Evolutionary conservation across 2,113 vertebrate species (phyloP).

Genomic region (Camelus dromedarius): DNA sequence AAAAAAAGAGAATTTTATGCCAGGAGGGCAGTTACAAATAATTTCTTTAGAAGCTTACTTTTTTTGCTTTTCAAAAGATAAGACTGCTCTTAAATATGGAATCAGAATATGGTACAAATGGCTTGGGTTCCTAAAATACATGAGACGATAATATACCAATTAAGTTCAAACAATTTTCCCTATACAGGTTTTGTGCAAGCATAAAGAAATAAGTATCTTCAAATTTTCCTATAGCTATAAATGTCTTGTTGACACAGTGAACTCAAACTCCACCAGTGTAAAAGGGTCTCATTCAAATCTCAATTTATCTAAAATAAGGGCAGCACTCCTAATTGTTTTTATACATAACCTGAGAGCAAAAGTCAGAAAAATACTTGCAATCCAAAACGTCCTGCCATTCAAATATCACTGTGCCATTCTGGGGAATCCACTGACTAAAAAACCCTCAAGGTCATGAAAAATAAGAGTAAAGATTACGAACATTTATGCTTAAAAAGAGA

Average conservation of each 20-base stretch:
- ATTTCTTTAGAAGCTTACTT: not conserved
- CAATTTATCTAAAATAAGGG: not conserved
- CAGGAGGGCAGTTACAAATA: not conserved
- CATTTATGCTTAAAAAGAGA: not conserved
- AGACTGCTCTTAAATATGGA: not conserved
- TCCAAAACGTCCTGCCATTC: not conserved
- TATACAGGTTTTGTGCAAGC: not conserved
- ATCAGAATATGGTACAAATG: not conserved
- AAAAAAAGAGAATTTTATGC: conserved; percentile 23
- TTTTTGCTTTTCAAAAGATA: not conserved
- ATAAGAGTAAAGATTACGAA: not conserved
- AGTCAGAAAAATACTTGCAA: not conserved
- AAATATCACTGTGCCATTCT: not conserved
- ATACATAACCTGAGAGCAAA: not conserved
- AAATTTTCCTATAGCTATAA: not conserved
- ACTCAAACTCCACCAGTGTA: not conserved
- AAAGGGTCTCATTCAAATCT: not conserved
- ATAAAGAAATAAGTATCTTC: not conserved
- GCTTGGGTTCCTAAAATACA: not conserved
- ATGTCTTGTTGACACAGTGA: not conserved
- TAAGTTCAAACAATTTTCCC: conserved; percentile 14
- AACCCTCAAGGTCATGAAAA: not conserved
- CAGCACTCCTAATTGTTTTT: not conserved
- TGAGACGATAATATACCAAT: not conserved
- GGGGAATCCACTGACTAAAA: not conserved